Base-by-base conservation (phyloP, 35 echinoderm and acorn worm species). In the Ophioderma brevispina region DNA sequence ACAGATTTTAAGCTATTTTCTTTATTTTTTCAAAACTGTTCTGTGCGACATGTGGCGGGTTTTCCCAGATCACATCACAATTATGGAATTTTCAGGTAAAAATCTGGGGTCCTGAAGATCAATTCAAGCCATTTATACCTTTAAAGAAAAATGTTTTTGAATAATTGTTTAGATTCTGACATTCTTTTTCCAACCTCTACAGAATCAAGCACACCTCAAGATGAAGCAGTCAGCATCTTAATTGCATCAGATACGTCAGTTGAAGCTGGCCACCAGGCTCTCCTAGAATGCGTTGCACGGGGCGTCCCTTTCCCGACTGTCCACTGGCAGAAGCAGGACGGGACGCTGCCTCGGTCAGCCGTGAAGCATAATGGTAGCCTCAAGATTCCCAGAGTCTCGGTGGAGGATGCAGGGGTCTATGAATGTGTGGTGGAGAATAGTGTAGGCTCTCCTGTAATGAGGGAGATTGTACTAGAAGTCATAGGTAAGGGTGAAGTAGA, bases 251-350 rank as follows among this genome's bases (percentile, higher is more conserved):
- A 92, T 23, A 82, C 80, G 0, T 37, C 81, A 1, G 96, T 89
- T 1, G 49, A 78, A 42, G 59, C 82, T 2, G 85, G 90, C 21
- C n/a, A 88, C 18, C 64, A n/a, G 11, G 96, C 96, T 13, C 46
- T 94, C 19, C 64, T 98, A 79, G 96, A 93, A 35, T 98, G 96
- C 40, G 89, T 91, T 37, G 32, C 86, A 35, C 77, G 78, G 15
- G 94, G 94, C 14, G 84, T 84, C 50, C 92, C 86, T 0, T 40
- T 42, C 32, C 63, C 89, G 0, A 14, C 77, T 1, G 87, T 98
- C 50, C 59, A 81, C 46, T 98, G 96, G 96, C 63, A 90, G 84
- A 89, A 76, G 34, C 56, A 80, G 14, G 93, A 78, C 33, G 85
- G 90, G 0, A 5, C 0, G 40, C 39, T 98, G 32, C 85, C 96